Percentiles rank a stretch among this genome's conserved stretches.
phyloP scores from a whole-genome alignment of 1,140 invertebrate genomes.

The Fopius arisanus region DNA sequence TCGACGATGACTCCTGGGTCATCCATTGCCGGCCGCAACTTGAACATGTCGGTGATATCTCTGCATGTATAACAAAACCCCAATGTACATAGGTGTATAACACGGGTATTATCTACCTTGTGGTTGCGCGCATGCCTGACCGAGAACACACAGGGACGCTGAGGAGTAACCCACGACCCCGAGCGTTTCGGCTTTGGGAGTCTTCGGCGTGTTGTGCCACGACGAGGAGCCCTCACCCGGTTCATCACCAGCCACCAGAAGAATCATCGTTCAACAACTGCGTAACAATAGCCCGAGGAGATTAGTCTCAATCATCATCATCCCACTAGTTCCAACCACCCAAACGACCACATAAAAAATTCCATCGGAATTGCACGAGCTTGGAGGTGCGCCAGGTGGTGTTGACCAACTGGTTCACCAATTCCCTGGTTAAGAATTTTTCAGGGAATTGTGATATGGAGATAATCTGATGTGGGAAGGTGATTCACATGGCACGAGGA shows the following conservation, averaged over 20 bases:
- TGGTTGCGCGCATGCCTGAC: slow-evolving; percentile 11
- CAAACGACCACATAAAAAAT: too few relatives aligned
- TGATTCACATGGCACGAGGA: neutral
- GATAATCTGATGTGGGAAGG: too few relatives aligned
- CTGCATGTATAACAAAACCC: neutral
- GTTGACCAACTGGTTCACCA: neutral
- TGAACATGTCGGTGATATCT: neutral
- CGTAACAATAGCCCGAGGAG: too few relatives aligned
- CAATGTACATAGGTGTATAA: slow-evolving; percentile 19
- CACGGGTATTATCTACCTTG: neutral
- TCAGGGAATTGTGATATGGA: too few relatives aligned
- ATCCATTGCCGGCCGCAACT: neutral
- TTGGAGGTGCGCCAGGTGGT: neutral
- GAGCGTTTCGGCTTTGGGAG: neutral
- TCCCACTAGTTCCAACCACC: neutral
- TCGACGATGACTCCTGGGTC: too few relatives aligned
- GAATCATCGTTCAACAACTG: neutral
- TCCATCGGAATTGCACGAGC: too few relatives aligned
- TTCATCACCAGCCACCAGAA: neutral
- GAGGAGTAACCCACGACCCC: slow-evolving; percentile 17
- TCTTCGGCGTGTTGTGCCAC: slow-evolving; percentile 19
- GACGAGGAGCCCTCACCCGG: neutral
- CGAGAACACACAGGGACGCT: neutral
- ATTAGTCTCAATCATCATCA: neutral
- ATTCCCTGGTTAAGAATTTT: neutral